phyloP scores from a whole-genome alignment of 2,888 invertebrate species.

The Gastrophysa polygoni region DNA sequence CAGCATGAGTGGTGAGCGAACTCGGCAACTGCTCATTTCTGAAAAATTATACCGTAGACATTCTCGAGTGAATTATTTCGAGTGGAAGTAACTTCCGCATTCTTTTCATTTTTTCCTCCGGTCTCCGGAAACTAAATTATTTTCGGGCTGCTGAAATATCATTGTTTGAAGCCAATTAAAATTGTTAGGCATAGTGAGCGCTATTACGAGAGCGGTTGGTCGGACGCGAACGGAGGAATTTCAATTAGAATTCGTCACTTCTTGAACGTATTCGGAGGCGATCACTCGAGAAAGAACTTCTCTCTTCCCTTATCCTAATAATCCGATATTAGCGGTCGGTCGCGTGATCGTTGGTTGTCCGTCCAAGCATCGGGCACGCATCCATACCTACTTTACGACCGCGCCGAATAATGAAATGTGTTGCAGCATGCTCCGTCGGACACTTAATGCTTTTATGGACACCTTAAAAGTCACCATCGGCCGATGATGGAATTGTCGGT shows the following conservation, averaged over 20 bases:
- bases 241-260: conserved; percentile 59
- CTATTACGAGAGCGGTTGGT: conserved; percentile 54
- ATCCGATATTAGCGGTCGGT: conserved; percentile 44
- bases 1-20: conserved; percentile 21
- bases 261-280: conserved; percentile 52
- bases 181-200: conserved; percentile 54
- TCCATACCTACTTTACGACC: conserved; percentile 10
- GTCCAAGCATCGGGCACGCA: conserved; percentile 38
- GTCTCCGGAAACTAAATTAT: conserved; percentile 34
- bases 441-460: conserved; percentile 20
- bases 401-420: conserved; percentile 22
- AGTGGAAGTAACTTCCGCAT: conserved; percentile 33
- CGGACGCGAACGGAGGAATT: conserved; percentile 55
- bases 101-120: conserved; percentile 30
- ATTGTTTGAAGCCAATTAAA: conserved; percentile 56
- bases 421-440: conserved; percentile 19
- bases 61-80: conserved; percentile 29
- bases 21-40: conserved; percentile 25
- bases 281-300: conserved; percentile 41
- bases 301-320: too few relatives aligned
- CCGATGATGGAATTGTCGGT: not conserved
- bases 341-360: conserved; percentile 38
- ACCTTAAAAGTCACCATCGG: not conserved
- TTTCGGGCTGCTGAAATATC: conserved; percentile 45
- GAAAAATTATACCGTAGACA: conserved; percentile 32